phyloP scores from a whole-genome alignment of 2,113 vertebrate genomes.

The Stegastes partitus region DNA sequence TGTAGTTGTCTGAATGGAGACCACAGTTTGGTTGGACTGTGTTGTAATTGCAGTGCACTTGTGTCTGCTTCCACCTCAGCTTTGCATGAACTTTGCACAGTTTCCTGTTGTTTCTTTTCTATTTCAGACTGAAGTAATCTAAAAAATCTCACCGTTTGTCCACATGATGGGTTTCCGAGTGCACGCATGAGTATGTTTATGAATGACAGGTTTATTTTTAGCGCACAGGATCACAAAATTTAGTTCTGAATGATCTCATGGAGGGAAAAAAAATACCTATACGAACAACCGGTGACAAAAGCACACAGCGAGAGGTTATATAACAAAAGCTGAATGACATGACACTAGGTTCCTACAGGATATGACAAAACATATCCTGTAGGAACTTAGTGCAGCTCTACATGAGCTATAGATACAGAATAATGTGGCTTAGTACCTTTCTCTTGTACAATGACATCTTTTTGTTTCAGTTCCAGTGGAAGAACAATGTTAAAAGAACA shows the following conservation, averaged over 20 bases:
- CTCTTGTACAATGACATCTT: too few species aligned
- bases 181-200: not conserved
- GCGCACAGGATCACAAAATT: conserved; percentile 6
- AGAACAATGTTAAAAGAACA: not conserved
- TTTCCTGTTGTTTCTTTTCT: conserved; percentile 77
- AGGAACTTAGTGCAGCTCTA: too few species aligned
- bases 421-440: too few species aligned
- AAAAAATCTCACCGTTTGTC: conserved; percentile 45
- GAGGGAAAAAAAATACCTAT: not conserved
- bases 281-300: not conserved
- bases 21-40: conserved; percentile 59
- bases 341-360: not conserved
- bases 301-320: not conserved
- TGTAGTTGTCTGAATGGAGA: conserved; percentile 59
- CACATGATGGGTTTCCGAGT: conserved; percentile 20
- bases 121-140: conserved; percentile 53
- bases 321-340: not conserved
- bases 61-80: conserved; percentile 52
- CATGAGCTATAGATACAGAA: too few species aligned
- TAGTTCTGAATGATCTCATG: not conserved
- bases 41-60: conserved; percentile 70
- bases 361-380: not conserved
- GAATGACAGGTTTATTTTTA: conserved; percentile 34
- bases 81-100: conserved; percentile 49
- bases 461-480: too few species aligned